Evolutionary conservation across 2,113 vertebrate species (phyloP), one percentile per base, ranked within the genome.

Genomic region (Pardalotus punctatus): DNA sequence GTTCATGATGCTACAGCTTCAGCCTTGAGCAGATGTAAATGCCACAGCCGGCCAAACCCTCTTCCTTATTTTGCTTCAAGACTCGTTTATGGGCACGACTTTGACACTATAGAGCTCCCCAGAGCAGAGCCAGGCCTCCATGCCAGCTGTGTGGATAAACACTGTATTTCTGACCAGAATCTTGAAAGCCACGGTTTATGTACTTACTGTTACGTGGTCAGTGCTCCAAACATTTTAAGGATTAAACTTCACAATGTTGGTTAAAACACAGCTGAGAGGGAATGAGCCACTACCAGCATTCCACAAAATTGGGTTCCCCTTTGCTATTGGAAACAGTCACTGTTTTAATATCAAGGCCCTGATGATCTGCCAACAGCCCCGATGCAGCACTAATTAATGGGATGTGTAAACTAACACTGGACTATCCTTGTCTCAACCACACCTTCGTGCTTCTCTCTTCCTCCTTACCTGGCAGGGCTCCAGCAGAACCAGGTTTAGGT

Each of bases 211-310:
- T 16, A 62, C 4, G 11, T 0, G 8, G 65, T 27, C 81, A 83
- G 33, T 56, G 60, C 86, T 84, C 87, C 61, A 69, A 66, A 47
- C 4, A 5, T 57, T 77, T 86, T 23, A 38, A 12, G 51, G 79
- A 25, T 57, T 58, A 27, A 85, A 57, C 51, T 86, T 29, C 27
- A 57, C 4, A 6, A 45, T 0, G 6, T 31, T 42, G 66, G 53
- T 64, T 79, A 84, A 91, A 88, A 90, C 3, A 3, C 5, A 70
- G 42, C 61, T 36, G 65, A 28, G 71, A 64, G 28, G 40, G 43
- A 10, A 7, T 0, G 2, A 88, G 19, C 14, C 25, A n/a, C 45
- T 64, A 18, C 4, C 56, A 47, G 27, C 0, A 0, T 8, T 81
- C 60, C 7, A 2, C 31, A 27, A 42, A 45, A 17, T 43, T 13